Evolutionary conservation across 2,797 vertebrate genomes (phyloP).

Genomic region (Scolopax rusticola): DNA sequence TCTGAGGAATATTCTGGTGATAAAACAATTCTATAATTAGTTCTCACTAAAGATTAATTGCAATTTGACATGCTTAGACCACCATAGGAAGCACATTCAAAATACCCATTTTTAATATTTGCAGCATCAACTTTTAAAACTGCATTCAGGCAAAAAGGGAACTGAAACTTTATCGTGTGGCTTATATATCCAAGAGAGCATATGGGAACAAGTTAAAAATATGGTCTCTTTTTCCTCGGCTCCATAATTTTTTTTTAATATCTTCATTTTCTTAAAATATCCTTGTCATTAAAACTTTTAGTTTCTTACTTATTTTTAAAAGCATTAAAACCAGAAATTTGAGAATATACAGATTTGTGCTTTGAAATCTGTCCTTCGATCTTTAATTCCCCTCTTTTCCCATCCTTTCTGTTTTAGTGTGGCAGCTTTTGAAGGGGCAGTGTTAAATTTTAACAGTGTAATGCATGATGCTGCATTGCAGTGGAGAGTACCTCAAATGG

Average conservation of each 20-base stretch:
- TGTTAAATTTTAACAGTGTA: not conserved
- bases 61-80: not conserved
- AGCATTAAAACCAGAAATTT: accelerated
- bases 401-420: not conserved
- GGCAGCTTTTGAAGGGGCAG: accelerated
- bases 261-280: not conserved
- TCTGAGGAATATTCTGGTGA: not conserved
- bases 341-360: not conserved
- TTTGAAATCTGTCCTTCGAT: not conserved
- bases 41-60: not conserved
- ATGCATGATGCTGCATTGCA: not conserved
- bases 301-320: not conserved
- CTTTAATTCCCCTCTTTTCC: not conserved
- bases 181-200: not conserved
- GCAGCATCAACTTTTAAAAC: not conserved
- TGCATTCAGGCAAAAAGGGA: not conserved
- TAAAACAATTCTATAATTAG: not conserved
- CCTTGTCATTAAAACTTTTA: not conserved
- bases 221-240: not conserved
- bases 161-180: not conserved
- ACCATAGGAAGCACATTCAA: not conserved
- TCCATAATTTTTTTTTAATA: not conserved
- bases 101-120: not conserved
- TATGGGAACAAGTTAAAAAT: not conserved
- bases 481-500: not conserved